These are phyloP conservation scores for Mastomys coucha DNA, from an alignment of 2,113 vertebrate genomes.

Conservation along the genomic window DNA sequence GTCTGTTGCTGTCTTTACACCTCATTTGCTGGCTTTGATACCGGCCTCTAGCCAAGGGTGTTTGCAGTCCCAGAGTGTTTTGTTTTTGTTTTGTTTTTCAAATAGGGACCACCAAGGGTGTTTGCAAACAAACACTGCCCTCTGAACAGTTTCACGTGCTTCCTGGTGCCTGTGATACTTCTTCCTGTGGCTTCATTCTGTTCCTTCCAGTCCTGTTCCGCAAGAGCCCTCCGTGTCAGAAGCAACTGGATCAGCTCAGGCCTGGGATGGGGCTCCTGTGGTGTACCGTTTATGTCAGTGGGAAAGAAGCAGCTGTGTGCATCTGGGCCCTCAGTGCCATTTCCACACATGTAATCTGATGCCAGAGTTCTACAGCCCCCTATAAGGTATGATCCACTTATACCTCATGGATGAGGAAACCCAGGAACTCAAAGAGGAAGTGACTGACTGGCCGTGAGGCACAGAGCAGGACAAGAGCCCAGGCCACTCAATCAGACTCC, in stretches of 20 bases:
- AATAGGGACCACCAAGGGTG: neutral
- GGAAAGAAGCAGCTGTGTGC: neutral
- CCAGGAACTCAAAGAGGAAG: neutral
- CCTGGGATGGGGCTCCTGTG: neutral
- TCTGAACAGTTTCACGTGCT: neutral
- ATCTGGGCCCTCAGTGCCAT: neutral
- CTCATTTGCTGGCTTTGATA: neutral
- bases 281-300: neutral
- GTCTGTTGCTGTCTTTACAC: neutral
- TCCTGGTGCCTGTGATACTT: neutral
- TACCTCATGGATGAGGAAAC: neutral
- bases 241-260: neutral
- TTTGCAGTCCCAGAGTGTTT: neutral
- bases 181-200: neutral
- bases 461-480: neutral
- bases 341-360: neutral
- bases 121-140: neutral
- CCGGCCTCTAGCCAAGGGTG: neutral
- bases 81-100: too few species aligned
- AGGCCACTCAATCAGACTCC: neutral
- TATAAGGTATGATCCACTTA: neutral
- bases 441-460: too few species aligned
- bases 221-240: neutral
- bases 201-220: rapidly evolving
- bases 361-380: neutral